Conservation (phyloP, 2,888 invertebrate genomes). For the Galerucella pusilla region DNA sequence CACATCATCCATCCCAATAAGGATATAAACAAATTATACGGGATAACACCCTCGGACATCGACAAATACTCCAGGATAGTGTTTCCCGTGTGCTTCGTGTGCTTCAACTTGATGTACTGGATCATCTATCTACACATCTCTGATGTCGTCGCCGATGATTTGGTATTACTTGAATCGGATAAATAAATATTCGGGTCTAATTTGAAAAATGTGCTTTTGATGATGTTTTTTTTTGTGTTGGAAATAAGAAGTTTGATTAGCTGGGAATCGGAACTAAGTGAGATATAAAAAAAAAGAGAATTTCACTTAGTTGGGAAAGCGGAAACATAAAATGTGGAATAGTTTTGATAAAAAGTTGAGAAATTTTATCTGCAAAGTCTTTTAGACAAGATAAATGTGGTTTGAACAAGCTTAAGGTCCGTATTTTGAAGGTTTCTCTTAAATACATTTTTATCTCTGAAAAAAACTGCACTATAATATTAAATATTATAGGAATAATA, state of each 20-base stretch:
- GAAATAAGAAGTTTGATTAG: no score
- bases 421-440: background rate
- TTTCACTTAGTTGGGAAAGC: no score
- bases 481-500: background rate
- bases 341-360: no score
- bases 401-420: no score
- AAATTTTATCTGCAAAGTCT: no score
- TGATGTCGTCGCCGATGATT: slow-evolving; percentile 94
- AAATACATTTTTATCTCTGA: background rate
- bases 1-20: slow-evolving; percentile 90
- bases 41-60: slow-evolving; percentile 96
- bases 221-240: no score
- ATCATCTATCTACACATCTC: slow-evolving; percentile 96
- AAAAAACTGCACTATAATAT: slow-evolving; percentile 1
- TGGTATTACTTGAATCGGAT: slow-evolving; percentile 82
- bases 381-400: no score
- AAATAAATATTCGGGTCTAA: slow-evolving; percentile 66
- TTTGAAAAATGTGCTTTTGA: slow-evolving; percentile 25
- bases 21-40: slow-evolving; percentile 91
- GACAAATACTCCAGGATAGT: slow-evolving; percentile 99
- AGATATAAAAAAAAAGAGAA: no score
- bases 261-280: no score
- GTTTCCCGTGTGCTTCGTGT: slow-evolving; percentile 98
- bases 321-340: no score
- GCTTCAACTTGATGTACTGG: slow-evolving; percentile 99